A percentile compares a stretch with the other conserved stretches of the same genome.
Evolutionary conservation across 1,140 invertebrate genomes (phyloP).

Genomic region (Alviniconcha marisindica): DNA sequence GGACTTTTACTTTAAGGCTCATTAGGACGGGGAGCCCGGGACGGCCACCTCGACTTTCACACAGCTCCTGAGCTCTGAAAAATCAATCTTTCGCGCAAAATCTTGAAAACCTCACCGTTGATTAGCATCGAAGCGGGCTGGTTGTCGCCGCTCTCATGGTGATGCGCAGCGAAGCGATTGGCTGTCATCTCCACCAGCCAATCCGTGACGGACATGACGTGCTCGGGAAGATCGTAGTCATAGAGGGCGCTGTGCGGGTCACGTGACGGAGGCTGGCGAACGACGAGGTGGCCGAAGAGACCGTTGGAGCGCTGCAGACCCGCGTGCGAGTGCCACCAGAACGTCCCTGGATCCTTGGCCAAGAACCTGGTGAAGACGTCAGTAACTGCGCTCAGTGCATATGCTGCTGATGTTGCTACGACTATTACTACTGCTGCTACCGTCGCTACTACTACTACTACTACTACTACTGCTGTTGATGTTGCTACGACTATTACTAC

Average conservation of each 20-base stretch:
- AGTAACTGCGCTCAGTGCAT: too few relatives aligned
- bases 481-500: too few relatives aligned
- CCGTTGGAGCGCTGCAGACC: constrained; percentile 90
- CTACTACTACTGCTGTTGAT: too few relatives aligned
- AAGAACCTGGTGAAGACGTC: constrained; percentile 69
- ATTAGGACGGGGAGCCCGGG: too few relatives aligned
- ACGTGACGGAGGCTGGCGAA: constrained; percentile 48
- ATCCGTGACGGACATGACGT: constrained; percentile 61
- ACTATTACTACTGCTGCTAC: too few relatives aligned
- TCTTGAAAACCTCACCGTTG: constrained; percentile 61
- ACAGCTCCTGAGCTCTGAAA: too few relatives aligned
- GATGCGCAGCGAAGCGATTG: constrained; percentile 53
- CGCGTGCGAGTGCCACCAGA: constrained; percentile 94
- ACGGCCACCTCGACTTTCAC: too few relatives aligned
- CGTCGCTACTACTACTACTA: too few relatives aligned
- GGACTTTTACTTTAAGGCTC: too few relatives aligned
- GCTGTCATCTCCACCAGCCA: constrained; percentile 57
- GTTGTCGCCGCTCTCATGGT: constrained; percentile 57
- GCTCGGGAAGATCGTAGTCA: constrained; percentile 63
- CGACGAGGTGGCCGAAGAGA: constrained; percentile 72
- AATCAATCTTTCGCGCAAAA: too few relatives aligned
- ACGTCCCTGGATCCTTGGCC: constrained; percentile 82
- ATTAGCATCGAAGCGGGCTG: constrained; percentile 74
- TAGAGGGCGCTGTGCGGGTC: constrained; percentile 58
- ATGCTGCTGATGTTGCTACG: too few relatives aligned